Conservation (phyloP, 2,797 vertebrate species). For the Acrossocheilus wenchowensis region DNA sequence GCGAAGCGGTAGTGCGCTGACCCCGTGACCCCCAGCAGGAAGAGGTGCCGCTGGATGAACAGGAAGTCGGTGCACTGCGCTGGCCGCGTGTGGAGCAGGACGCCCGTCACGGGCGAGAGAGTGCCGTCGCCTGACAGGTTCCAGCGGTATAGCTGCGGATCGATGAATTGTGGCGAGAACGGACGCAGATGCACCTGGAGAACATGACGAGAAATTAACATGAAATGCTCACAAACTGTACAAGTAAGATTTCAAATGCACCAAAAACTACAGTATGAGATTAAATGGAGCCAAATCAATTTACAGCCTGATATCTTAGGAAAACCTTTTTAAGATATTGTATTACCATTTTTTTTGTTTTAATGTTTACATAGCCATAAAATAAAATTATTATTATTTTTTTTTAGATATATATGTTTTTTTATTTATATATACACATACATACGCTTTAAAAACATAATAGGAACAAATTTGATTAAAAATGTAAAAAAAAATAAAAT, state of each 20-base stretch:
- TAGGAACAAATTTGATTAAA: too few relatives aligned
- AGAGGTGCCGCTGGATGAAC: slow-evolving; percentile 84
- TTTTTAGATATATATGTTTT: too few relatives aligned
- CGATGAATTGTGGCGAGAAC: slow-evolving; percentile 91
- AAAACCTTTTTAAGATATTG: too few relatives aligned
- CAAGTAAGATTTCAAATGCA: not conserved
- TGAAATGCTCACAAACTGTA: not conserved
- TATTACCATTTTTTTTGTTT: too few relatives aligned
- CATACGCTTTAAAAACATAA: too few relatives aligned
- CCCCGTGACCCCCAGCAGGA: slow-evolving; percentile 82
- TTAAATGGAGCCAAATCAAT: too few relatives aligned
- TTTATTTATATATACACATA: too few relatives aligned
- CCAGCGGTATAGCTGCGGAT: slow-evolving; percentile 91
- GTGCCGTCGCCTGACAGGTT: slow-evolving; percentile 88
- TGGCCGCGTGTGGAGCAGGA: slow-evolving; percentile 80
- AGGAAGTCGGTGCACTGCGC: slow-evolving; percentile 91
- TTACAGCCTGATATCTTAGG: too few relatives aligned
- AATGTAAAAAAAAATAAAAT: too few relatives aligned
- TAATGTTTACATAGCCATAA: too few relatives aligned
- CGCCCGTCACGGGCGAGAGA: slow-evolving; percentile 81
- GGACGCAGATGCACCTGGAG: slow-evolving; percentile 84
- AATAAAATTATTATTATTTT: too few relatives aligned
- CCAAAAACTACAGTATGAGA: not conserved
- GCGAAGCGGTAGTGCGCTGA: slow-evolving; percentile 91
- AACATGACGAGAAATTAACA: slow-evolving; percentile 19